Evolutionary conservation across 1,140 invertebrate genomes (phyloP).

Genomic region (Uloborus diversus): DNA sequence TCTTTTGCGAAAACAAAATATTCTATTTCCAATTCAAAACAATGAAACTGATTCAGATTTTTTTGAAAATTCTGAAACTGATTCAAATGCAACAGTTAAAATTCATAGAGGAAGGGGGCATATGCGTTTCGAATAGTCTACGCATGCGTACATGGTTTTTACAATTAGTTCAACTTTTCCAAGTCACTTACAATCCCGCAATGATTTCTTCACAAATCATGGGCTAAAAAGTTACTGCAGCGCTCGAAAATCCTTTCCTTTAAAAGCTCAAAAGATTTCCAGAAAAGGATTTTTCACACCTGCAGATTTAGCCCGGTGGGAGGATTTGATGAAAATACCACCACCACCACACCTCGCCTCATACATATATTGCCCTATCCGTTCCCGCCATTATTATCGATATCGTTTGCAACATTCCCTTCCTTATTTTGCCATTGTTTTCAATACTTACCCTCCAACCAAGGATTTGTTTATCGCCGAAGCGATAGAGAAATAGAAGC

Average conservation of each 20-base stretch:
- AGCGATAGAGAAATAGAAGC: conserved; percentile 22
- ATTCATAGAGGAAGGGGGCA: too few species aligned
- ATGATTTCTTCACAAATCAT: too few species aligned
- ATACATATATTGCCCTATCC: conserved; percentile 17
- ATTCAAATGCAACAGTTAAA: too few species aligned
- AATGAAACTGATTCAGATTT: too few species aligned
- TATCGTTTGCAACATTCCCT: conserved; percentile 35
- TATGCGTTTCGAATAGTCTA: too few species aligned
- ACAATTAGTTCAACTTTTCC: too few species aligned
- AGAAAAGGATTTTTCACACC: conserved; percentile 8
- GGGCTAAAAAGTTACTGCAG: background rate
- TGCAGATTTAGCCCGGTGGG: conserved; percentile 2
- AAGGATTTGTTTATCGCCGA: background rate
- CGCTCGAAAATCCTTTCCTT: conserved; percentile 13
- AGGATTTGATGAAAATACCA: conserved; percentile 49
- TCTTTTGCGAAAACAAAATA: too few species aligned
- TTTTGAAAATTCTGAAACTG: too few species aligned
- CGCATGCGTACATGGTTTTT: too few species aligned
- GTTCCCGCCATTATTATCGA: conserved; percentile 28
- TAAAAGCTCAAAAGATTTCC: conserved; percentile 36
- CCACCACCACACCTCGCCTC: background rate
- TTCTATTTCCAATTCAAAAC: too few species aligned
- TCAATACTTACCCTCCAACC: background rate
- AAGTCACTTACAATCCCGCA: too few species aligned
- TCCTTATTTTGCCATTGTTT: conserved; percentile 8